These are phyloP conservation scores for Hoplodrina ambigua DNA, from an alignment of 2,888 invertebrate species.

Conservation along the genomic window DNA sequence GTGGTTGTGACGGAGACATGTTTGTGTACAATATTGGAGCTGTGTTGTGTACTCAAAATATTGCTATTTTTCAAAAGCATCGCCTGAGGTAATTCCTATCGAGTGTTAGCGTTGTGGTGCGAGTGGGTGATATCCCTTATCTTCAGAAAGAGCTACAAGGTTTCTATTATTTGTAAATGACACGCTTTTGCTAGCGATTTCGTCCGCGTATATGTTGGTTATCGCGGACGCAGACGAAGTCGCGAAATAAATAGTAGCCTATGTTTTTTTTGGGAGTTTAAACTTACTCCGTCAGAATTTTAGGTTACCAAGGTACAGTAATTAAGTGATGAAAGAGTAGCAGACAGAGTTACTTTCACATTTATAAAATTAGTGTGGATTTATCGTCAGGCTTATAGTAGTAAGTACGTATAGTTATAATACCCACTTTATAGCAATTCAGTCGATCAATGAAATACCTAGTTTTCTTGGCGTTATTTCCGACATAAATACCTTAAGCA, in stretches of 20 bases:
- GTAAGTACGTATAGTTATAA: not conserved
- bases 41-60: conserved; percentile 16
- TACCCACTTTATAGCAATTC: not conserved
- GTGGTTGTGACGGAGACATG: conserved; percentile 27
- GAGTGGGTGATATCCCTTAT: not conserved
- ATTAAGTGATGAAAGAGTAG: too few species aligned
- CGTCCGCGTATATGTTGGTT: too few species aligned
- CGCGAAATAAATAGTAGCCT: too few species aligned
- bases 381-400: too few species aligned
- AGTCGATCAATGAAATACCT: not conserved
- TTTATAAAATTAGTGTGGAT: too few species aligned
- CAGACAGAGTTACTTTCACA: too few species aligned
- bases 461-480: not conserved
- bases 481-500: conserved; percentile 1
- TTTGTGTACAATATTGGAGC: conserved; percentile 18
- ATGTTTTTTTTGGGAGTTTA: too few species aligned
- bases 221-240: too few species aligned
- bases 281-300: too few species aligned
- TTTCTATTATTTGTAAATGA: not conserved
- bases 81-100: not conserved
- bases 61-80: conserved; percentile 1
- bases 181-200: too few species aligned
- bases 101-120: not conserved
- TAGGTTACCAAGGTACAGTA: too few species aligned
- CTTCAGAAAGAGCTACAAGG: not conserved